A percentile compares a stretch with the other conserved stretches of the same genome.
phyloP scores from a whole-genome alignment of 2,888 invertebrate genomes.

The Anodontia alba region DNA sequence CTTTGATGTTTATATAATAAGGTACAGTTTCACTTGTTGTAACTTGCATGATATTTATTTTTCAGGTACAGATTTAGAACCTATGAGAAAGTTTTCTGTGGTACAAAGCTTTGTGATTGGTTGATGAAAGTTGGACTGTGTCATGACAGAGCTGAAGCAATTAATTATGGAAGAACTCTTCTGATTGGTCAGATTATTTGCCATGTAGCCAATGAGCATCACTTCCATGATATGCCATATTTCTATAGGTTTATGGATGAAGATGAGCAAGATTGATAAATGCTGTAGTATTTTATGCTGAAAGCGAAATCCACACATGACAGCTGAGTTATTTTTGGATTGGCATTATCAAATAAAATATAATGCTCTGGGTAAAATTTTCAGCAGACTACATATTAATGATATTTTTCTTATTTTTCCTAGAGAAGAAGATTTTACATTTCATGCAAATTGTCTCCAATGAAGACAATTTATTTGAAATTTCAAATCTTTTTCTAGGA shows the following conservation, averaged over 20 bases:
- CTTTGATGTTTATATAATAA: too few species aligned
- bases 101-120: slow-evolving; percentile 94
- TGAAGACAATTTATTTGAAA: too few species aligned
- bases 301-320: not conserved
- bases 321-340: not conserved
- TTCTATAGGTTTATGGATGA: slow-evolving; percentile 90
- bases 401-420: too few species aligned
- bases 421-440: too few species aligned
- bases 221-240: slow-evolving; percentile 91
- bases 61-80: slow-evolving; percentile 91
- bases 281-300: too few species aligned
- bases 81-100: slow-evolving; percentile 92
- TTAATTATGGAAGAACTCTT: slow-evolving; percentile 92
- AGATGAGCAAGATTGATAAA: slow-evolving; percentile 21
- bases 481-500: too few species aligned
- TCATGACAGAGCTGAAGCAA: slow-evolving; percentile 91
- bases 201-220: slow-evolving; percentile 93
- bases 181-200: slow-evolving; percentile 93
- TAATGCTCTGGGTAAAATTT: too few species aligned
- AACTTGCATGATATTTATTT: too few species aligned
- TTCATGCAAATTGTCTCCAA: too few species aligned
- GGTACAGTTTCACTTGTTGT: too few species aligned
- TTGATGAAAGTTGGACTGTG: slow-evolving; percentile 92
- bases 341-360: too few species aligned
- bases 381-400: too few species aligned